A percentile compares a stretch with the other conserved stretches of the same genome.
Evolutionary conservation across 2,113 vertebrate genomes (phyloP).

Genomic region (Cynopterus brachyotis): DNA sequence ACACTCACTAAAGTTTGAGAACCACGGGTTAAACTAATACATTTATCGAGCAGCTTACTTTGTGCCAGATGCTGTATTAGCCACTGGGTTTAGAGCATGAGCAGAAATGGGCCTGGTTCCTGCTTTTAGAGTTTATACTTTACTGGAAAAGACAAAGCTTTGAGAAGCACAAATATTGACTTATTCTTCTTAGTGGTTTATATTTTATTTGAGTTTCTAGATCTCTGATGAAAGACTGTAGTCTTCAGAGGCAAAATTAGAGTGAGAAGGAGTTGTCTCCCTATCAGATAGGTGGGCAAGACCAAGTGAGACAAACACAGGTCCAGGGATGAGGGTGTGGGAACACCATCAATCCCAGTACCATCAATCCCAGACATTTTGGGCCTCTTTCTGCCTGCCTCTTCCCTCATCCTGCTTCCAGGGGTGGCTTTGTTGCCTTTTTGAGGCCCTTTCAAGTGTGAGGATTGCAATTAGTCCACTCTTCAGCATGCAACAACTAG

Average conservation of each 20-base stretch:
- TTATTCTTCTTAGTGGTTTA: background rate
- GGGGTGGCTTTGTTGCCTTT: background rate
- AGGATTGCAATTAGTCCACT: background rate
- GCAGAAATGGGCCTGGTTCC: background rate
- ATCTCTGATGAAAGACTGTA: background rate
- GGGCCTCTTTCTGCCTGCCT: background rate
- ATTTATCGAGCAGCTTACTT: background rate
- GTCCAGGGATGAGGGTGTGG: background rate
- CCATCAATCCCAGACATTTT: background rate
- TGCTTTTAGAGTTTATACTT: background rate
- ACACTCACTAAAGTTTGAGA: background rate
- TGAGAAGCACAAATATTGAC: background rate
- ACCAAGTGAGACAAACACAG: background rate
- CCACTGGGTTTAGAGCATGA: background rate
- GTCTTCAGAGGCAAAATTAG: background rate
- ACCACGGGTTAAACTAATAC: background rate
- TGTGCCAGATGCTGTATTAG: background rate
- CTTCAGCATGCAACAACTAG: background rate
- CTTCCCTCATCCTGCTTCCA: background rate
- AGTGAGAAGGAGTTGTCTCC: background rate
- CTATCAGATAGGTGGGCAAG: background rate
- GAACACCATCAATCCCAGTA: background rate
- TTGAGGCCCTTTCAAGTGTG: background rate
- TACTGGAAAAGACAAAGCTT: background rate
- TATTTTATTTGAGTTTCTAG: background rate